A percentile compares a stretch with the other conserved stretches of the same genome.
These are phyloP conservation scores for Watsonalla binaria DNA, from an alignment of 2,888 invertebrate genomes.

Conservation along the genomic window DNA sequence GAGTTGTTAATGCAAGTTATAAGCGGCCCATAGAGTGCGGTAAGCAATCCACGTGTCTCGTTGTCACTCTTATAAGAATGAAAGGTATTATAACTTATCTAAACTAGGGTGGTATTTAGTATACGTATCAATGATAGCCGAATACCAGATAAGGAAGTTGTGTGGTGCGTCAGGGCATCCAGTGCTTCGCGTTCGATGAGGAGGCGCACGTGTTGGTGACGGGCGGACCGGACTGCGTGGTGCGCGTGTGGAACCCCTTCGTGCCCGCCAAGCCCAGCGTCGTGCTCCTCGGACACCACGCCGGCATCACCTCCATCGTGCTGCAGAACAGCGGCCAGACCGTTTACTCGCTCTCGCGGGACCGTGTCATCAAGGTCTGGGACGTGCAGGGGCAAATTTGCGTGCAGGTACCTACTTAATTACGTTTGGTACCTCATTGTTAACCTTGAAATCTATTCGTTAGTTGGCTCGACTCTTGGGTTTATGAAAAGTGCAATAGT, in stretches of 20 bases:
- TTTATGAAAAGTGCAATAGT: no score
- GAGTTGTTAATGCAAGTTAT: no score
- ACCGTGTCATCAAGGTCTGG: constrained; percentile 87
- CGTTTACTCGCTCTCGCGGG: constrained; percentile 85
- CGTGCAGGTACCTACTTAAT: constrained; percentile 73
- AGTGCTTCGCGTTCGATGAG: constrained; percentile 81
- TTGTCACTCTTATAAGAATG: no score
- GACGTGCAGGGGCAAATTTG: constrained; percentile 82
- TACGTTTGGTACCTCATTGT: no score
- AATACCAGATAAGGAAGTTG: no score
- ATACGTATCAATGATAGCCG: no score
- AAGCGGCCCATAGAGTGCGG: no score
- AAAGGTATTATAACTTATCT: no score
- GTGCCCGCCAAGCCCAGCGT: constrained; percentile 82
- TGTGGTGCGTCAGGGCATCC: constrained; percentile 68
- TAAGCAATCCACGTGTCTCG: no score
- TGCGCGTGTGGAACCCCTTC: constrained; percentile 90
- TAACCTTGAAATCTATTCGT: no score
- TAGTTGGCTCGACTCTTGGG: no score
- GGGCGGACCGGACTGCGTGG: constrained; percentile 86
- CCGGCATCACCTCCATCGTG: constrained; percentile 82
- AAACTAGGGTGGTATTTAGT: no score
- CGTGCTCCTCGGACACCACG: constrained; percentile 83
- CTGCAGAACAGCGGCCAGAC: constrained; percentile 82
- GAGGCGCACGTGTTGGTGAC: constrained; percentile 80